Base-by-base conservation (phyloP, 1,140 invertebrate genomes). In the Theocolax elegans region DNA sequence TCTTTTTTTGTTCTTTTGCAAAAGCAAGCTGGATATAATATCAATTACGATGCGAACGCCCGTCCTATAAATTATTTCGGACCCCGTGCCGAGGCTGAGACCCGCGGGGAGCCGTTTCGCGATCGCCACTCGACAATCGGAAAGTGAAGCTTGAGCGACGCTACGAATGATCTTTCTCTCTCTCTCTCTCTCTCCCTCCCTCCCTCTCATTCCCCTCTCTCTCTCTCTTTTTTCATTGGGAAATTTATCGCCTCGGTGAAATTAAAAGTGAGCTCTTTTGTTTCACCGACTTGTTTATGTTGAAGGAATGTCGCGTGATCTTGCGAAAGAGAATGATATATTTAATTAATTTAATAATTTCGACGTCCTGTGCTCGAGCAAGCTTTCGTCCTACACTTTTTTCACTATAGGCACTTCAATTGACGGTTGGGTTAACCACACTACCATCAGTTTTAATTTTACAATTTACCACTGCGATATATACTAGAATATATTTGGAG, bases 1-100 rank as follows among this genome's bases (percentile, higher is more conserved):
- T 49, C 58, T 60, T 60, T 65, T 64, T 59, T 48, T 42, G 10
- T 51, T 21, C 46, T n/a, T n/a, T n/a, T n/a, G n/a, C 59, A 62
- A 60, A 48, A 73, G 67, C 12, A 10, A 15, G 74, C 70, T 74
- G 75, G 75, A 77, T 77, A n/a, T n/a, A 77, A 73, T 77, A 76
- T 77, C 76, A 77, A 77, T 77, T 76, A 77, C 73, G 76, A 75
- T 76, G 76, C 76, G 73, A 69, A 74, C 73, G 49, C 72, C 58
- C 70, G 63, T 51, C 69, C 73, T 73, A 76, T 77, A 76, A 77
- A 76, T 77, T 77, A 77, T 75, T 75, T 72, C 58, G 64, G 64
- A 68, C 44, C 67, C 71, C 67, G 71, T 71, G 54, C 62, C 56
- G 66, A 23, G 62, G 49, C 56, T 23, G 31, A 56, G 42, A 25